Percentiles rank a stretch among this genome's conserved stretches.
phyloP scores from a whole-genome alignment of 1,140 invertebrate species.

The Carposina sasakii region DNA sequence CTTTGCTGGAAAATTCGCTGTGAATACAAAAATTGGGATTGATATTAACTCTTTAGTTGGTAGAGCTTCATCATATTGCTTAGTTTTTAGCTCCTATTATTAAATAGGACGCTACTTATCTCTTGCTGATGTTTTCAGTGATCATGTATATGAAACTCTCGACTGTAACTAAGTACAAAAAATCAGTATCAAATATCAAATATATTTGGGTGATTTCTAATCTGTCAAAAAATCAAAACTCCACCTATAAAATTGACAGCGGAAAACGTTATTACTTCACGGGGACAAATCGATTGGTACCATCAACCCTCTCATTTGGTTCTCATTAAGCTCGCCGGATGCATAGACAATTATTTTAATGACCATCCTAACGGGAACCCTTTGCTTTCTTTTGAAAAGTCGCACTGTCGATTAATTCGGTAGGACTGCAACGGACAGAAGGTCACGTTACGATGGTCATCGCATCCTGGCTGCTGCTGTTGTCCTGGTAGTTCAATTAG shows the following conservation, averaged over 20 bases:
- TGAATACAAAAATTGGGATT: too few relatives aligned
- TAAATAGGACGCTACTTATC: too few relatives aligned
- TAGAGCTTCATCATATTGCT: too few relatives aligned
- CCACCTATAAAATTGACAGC: slow-evolving; percentile 26
- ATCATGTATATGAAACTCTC: too few relatives aligned
- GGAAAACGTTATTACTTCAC: slow-evolving; percentile 56
- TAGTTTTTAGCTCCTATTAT: too few relatives aligned
- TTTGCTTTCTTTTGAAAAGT: slow-evolving; percentile 30
- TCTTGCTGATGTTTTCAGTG: too few relatives aligned
- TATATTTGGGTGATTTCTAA: too few relatives aligned
- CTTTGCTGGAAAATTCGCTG: too few relatives aligned
- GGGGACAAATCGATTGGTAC: slow-evolving; percentile 53
- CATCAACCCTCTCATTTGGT: slow-evolving; percentile 57
- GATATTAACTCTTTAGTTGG: too few relatives aligned
- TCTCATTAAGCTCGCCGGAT: slow-evolving; percentile 53
- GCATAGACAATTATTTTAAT: slow-evolving; percentile 51
- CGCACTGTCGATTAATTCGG: slow-evolving; percentile 8
- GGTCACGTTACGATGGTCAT: slow-evolving; percentile 30
- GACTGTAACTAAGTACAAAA: too few relatives aligned
- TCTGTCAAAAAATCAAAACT: too few relatives aligned
- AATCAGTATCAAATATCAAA: too few relatives aligned
- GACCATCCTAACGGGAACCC: slow-evolving; percentile 33
- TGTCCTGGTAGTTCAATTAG: slow-evolving; percentile 22
- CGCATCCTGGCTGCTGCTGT: slow-evolving; percentile 27
- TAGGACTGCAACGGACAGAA: slow-evolving; percentile 7